Base-by-base conservation (phyloP, 2,113 vertebrate species). In the Agapornis roseicollis region DNA sequence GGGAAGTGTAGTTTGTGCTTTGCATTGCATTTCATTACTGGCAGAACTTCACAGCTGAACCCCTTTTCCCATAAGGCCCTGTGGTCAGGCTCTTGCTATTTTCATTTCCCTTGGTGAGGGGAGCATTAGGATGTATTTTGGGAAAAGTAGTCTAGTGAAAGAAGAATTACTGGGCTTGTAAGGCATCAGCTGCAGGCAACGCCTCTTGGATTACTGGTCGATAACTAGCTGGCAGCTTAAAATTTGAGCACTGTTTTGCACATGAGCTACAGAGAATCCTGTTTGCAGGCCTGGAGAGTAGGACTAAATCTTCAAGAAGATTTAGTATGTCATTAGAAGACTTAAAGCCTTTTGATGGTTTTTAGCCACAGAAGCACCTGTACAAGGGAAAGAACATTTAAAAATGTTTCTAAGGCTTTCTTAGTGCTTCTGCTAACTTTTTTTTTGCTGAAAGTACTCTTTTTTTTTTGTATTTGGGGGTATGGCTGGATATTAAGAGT, bases 1-100 rank as follows among this genome's bases (percentile, higher is more conserved):
- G 96, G 93, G 94, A 96, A 94, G 65, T 81, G 90, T 95, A 95
- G 90, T 88, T 96, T 85, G 87, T 88, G 41, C 52, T 93, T 90
- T 80, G 65, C 55, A 11, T 72, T 66, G 52, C 35, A 35, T 90
- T 96, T 96, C 72, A 47, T 69, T 88, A 14, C 77, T 88, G 92
- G 90, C 90, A 83, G 72, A 69, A 42, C 65, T 71, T 91, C 55
- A 49, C 35, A 73, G 90, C 63, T 80, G 90, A 89, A 78, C 35
- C 55, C 35, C 0, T 2, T 80, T 94, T 96, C 91, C 89, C 13
- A 0, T 63, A 80, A 61, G 72, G n/a, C 71, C 1, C 0, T 29
- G 37, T 63, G 42, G 53, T 68, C 84, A 90, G 35, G 77, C 28
- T 76, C 70, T 89, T 0, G 0, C 55, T 85, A 2, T 58, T 94